Conservation (phyloP, 2,797 vertebrate species). For the Alauda arvensis region DNA sequence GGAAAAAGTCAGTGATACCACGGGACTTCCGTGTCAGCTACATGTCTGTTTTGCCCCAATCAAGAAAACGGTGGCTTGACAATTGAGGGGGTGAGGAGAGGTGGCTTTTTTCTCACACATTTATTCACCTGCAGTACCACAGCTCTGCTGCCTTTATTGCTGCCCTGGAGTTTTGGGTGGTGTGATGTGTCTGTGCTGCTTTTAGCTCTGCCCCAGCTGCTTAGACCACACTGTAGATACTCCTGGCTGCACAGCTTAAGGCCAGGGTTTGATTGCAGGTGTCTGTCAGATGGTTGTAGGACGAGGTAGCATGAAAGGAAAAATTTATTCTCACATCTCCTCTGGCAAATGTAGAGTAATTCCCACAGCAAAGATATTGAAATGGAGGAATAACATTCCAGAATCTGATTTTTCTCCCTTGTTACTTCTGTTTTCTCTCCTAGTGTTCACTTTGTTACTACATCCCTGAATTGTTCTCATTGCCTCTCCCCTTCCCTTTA, state of each 20-base stretch:
- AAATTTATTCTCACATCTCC: not conserved
- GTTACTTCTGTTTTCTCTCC: not conserved
- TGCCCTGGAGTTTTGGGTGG: not conserved
- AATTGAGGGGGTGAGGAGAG: rapidly evolving
- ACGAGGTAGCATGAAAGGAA: not conserved
- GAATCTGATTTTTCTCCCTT: not conserved
- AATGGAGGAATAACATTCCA: not conserved
- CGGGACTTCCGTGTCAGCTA: rapidly evolving
- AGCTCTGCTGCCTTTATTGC: not conserved
- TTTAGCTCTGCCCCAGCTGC: not conserved
- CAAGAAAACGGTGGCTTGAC: not conserved
- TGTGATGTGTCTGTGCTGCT: not conserved
- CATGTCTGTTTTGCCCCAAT: not conserved
- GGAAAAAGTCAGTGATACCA: not conserved
- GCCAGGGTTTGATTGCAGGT: not conserved
- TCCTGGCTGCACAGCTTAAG: not conserved
- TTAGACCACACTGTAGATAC: not conserved
- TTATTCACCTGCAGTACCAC: not conserved
- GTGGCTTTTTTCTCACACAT: not conserved
- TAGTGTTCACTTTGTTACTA: not conserved
- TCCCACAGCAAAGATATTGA: not conserved
- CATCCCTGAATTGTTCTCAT: not conserved
- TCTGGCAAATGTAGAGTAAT: not conserved
- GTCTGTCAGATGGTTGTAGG: not conserved
- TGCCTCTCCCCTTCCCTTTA: not conserved